These are phyloP conservation scores for Thrips palmi DNA, from an alignment of 1,140 invertebrate genomes.

Conservation along the genomic window DNA sequence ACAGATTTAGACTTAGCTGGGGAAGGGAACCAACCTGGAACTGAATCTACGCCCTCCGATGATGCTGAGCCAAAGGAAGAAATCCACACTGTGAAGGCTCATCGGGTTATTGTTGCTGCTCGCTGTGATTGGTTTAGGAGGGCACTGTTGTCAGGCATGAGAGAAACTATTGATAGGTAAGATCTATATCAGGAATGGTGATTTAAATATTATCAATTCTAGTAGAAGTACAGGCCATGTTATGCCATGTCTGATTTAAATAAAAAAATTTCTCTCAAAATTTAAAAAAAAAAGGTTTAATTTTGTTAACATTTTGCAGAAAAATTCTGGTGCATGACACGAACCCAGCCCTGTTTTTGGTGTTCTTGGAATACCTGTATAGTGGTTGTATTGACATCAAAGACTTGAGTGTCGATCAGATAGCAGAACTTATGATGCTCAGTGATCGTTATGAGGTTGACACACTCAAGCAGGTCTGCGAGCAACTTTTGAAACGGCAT, in stretches of 20 bases:
- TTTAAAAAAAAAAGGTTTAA: no score
- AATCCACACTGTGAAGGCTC: conserved; percentile 28
- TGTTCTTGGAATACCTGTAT: conserved; percentile 44
- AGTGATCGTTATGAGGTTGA: conserved; percentile 36
- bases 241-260: neutral
- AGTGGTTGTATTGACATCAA: conserved; percentile 32
- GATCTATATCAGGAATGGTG: conserved; percentile 12
- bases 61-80: conserved; percentile 13
- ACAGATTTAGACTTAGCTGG: no score
- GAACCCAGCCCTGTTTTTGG: conserved; percentile 35
- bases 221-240: conserved; percentile 1
- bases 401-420: conserved; percentile 33
- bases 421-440: conserved; percentile 40
- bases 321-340: conserved; percentile 48
- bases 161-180: conserved; percentile 47
- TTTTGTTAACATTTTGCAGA: conserved; percentile 23
- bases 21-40: no score
- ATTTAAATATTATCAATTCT: conserved; percentile 1
- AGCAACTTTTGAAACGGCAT: conserved; percentile 32
- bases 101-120: conserved; percentile 44
- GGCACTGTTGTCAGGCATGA: conserved; percentile 48
- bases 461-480: conserved; percentile 35
- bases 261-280: no score
- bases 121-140: conserved; percentile 50
- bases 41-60: conserved; percentile 10